Evolutionary conservation across 2,113 vertebrate species (phyloP).

Genomic region (Pontoporia blainvillei): DNA sequence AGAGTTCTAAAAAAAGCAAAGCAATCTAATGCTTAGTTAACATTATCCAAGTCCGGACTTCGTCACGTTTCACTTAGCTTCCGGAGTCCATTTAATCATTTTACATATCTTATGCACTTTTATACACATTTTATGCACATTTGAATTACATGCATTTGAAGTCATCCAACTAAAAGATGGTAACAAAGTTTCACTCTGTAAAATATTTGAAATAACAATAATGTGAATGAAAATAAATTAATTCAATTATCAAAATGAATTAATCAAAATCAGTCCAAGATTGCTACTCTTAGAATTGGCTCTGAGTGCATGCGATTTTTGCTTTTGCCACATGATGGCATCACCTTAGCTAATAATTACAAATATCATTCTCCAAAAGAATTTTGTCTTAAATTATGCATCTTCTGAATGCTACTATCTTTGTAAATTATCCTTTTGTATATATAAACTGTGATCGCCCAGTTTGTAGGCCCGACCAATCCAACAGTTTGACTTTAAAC

Average conservation of each 20-base stretch:
- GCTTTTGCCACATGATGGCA: slow-evolving; percentile 42
- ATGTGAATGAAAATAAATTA: neutral
- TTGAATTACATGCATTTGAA: neutral
- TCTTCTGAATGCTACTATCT: neutral
- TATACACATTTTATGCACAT: neutral
- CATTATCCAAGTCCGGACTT: neutral
- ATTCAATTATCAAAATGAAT: neutral
- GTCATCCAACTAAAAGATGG: neutral
- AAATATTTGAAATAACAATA: neutral
- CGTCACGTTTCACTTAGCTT: neutral
- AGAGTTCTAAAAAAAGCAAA: neutral
- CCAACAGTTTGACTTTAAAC: neutral
- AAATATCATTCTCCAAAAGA: neutral
- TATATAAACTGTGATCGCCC: neutral
- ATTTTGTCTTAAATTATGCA: neutral
- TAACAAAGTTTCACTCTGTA: neutral
- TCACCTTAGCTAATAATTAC: slow-evolving; percentile 4
- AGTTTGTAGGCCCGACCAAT: neutral
- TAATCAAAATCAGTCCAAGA: neutral
- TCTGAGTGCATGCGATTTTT: neutral
- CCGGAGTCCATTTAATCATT: neutral
- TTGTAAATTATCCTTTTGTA: neutral
- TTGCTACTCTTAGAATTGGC: neutral
- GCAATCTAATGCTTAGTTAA: neutral
- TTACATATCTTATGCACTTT: neutral